Evolutionary conservation across 2,113 vertebrate species (phyloP).

Genomic region (Argyrosomus japonicus): DNA sequence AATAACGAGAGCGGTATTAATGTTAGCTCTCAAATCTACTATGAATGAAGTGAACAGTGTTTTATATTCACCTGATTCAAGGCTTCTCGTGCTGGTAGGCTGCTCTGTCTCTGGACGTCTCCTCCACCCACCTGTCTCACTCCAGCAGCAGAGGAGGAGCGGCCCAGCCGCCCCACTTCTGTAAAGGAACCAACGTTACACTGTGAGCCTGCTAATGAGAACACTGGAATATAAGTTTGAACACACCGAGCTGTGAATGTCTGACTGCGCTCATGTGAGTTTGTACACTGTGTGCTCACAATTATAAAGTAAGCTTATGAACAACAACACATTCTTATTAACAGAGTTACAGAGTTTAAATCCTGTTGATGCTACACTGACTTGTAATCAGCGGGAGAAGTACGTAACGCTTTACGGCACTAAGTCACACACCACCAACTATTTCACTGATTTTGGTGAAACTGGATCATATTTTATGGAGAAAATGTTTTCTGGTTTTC

Average conservation of each 20-base stretch:
- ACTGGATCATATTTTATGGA: no score
- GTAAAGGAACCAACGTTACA: slow-evolving; percentile 66
- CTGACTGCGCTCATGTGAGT: background rate
- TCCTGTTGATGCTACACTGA: background rate
- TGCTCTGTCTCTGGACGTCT: slow-evolving; percentile 89
- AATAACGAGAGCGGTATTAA: slow-evolving; percentile 74
- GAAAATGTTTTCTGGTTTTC: no score
- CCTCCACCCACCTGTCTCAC: slow-evolving; percentile 87
- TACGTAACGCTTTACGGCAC: no score
- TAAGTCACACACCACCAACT: no score
- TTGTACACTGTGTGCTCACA: slow-evolving; percentile 16
- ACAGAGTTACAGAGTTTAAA: background rate
- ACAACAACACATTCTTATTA: slow-evolving; percentile 7
- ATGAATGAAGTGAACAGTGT: slow-evolving; percentile 49
- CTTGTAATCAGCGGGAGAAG: no score
- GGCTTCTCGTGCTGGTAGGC: slow-evolving; percentile 87
- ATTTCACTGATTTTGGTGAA: no score
- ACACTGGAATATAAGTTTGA: slow-evolving; percentile 43
- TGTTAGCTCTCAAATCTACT: slow-evolving; percentile 46
- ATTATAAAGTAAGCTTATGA: background rate
- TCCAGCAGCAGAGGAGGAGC: slow-evolving; percentile 92
- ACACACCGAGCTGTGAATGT: slow-evolving; percentile 16
- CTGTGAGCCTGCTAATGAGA: slow-evolving; percentile 53
- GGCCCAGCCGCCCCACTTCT: slow-evolving; percentile 93
- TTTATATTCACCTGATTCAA: slow-evolving; percentile 85